phyloP scores from a whole-genome alignment of 1,140 invertebrate species.

The Drosophila mayri region DNA sequence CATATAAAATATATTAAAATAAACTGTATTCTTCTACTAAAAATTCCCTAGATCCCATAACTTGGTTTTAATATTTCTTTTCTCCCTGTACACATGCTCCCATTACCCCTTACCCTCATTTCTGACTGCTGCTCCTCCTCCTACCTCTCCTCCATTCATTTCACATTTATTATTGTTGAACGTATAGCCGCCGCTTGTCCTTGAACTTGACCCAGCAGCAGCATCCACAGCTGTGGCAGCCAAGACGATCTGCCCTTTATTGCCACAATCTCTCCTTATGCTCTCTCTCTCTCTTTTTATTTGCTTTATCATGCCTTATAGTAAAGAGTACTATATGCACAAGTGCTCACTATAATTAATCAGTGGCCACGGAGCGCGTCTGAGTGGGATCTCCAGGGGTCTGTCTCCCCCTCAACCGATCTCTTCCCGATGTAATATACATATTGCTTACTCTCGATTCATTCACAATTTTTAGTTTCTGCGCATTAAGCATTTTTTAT shows the following conservation, averaged over 20 bases:
- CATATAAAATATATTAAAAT: neutral
- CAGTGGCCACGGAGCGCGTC: conserved; percentile 45
- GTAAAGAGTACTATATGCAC: conserved; percentile 45
- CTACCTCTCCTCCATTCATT: conserved; percentile 55
- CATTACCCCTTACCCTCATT: conserved; percentile 24
- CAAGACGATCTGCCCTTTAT: conserved; percentile 65
- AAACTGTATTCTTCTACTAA: neutral
- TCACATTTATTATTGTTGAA: conserved; percentile 52
- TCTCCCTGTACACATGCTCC: conserved; percentile 30
- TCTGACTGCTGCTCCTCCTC: conserved; percentile 24
- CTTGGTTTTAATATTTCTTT: conserved; percentile 9
- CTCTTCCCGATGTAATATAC: conserved; percentile 19
- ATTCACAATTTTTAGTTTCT: conserved; percentile 37
- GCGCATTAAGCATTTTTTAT: conserved; percentile 62
- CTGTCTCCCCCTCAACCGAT: conserved; percentile 23
- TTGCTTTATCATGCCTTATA: conserved; percentile 55
- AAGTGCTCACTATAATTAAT: conserved; percentile 72
- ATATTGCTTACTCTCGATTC: conserved; percentile 55
- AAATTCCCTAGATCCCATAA: neutral
- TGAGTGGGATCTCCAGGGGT: conserved; percentile 29
- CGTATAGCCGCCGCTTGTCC: conserved; percentile 52
- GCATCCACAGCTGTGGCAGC: conserved; percentile 35
- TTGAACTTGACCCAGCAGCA: conserved; percentile 74
- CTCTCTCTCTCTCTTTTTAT: conserved; percentile 48
- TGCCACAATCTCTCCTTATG: conserved; percentile 36